Base-by-base conservation (phyloP, 2,888 invertebrate genomes). In the Formica aserva region DNA sequence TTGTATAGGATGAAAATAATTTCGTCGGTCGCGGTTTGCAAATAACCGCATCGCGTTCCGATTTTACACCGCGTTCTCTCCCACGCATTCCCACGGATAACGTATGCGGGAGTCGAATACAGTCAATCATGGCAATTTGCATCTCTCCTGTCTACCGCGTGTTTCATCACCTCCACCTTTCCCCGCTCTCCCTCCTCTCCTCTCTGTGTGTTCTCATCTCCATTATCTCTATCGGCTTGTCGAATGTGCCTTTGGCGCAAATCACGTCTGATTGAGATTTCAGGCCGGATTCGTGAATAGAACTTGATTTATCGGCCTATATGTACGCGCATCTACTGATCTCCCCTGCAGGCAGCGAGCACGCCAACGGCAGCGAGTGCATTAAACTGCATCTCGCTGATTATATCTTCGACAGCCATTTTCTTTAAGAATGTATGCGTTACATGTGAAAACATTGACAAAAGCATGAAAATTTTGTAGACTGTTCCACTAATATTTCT, bases 191-290 rank as follows among this genome's bases (percentile, higher is more conserved):
- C 65, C 85, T 60, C 63, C 66, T 15, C 26, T n/a, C 52, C 35
- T 75, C 60, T 63, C 80, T 65, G 41, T 71, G 57, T 71, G 38
- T 81, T 83, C 83, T 78, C 80, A 81, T 88, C 85, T 85, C 89
- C 84, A 88, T 86, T 88, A 91, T 89, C 88, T 86, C 87, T 45
- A 76, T 85, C 83, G 86, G 83, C 76, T 85, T 88, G 87, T 90
- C 89, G 84, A 89, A 88, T 52, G n/a, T 52, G 86, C 90, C 90
- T 92, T 92, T 91, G 89, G 89, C 89, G 86, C 89, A 90, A 93
- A 93, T 93, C 92, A 92, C 91, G 92, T 91, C 92, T 92, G 92
- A 92, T 92, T 92, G 93, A 88, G 91, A 91, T 92, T 93, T 91
- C 89, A 91, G 91, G 91, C 91, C 89, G 88, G 91, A 92, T 90